Evolutionary conservation across 2,113 vertebrate species (phyloP).

Genomic region (Corythoichthys intestinalis): DNA sequence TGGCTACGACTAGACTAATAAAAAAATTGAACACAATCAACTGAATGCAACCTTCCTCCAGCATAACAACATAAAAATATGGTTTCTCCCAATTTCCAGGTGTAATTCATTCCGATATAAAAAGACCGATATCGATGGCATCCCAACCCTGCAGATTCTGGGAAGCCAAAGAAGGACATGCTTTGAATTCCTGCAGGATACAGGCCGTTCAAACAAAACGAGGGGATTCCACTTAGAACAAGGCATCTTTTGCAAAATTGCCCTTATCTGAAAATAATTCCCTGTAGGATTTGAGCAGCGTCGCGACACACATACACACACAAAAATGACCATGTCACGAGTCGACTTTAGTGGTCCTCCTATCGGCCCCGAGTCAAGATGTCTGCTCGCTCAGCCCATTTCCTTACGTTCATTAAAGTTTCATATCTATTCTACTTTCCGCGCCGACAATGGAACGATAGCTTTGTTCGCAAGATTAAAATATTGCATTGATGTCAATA

Average conservation of each 20-base stretch:
- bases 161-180: conserved; percentile 40
- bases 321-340: not conserved
- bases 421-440: conserved; percentile 12
- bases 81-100: not conserved
- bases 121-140: not conserved
- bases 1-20: not conserved
- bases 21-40: not conserved
- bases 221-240: not conserved
- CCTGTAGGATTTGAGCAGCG: not conserved
- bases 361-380: conserved; percentile 63
- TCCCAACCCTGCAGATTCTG: conserved; percentile 34
- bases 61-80: not conserved
- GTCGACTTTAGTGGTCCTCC: conserved; percentile 40
- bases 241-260: not conserved
- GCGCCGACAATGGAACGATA: not conserved
- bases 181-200: conserved; percentile 38
- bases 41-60: not conserved
- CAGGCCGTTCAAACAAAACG: conserved; percentile 9
- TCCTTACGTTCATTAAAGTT: conserved; percentile 39
- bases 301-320: conserved; percentile 15
- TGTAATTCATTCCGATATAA: not conserved
- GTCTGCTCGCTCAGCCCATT: conserved; percentile 63
- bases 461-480: not conserved
- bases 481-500: not conserved
- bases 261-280: not conserved